phyloP scores from a whole-genome alignment of 64 coral and sea anemone species.

The Porites lutea region DNA sequence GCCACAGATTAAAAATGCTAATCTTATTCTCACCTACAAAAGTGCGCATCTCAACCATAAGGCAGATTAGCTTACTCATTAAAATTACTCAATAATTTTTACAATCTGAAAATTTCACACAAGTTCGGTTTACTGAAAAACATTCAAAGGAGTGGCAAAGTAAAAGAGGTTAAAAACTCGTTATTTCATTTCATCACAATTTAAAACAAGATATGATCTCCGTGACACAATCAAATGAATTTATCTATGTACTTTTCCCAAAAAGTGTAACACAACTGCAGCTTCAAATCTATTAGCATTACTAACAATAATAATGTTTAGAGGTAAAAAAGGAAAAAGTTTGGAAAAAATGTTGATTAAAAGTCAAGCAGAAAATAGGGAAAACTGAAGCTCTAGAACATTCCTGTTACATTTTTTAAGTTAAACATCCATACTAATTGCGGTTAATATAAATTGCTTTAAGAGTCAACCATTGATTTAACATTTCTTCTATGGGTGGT shows the following conservation, averaged over 20 bases:
- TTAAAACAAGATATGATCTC: background rate
- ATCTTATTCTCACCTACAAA: background rate
- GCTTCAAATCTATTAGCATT: too few species aligned
- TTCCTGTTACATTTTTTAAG: background rate
- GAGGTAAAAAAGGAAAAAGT: too few species aligned
- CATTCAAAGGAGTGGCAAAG: background rate
- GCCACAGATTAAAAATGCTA: background rate
- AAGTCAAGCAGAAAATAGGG: background rate
- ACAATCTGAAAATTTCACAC: background rate
- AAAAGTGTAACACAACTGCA: background rate
- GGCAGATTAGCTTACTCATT: background rate
- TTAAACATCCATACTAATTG: background rate
- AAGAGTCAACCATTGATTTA: too few species aligned
- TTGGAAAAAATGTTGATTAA: background rate
- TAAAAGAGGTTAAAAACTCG: background rate
- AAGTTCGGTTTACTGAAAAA: background rate
- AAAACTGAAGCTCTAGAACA: background rate
- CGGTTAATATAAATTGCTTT: too few species aligned
- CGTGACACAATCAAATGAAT: background rate
- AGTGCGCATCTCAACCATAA: background rate
- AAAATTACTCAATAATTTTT: background rate
- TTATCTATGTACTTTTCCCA: background rate
- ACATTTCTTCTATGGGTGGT: too few species aligned
- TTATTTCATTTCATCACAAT: background rate
- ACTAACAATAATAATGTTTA: too few species aligned